A percentile compares a stretch with the other conserved stretches of the same genome.
These are phyloP conservation scores for Cremastinae sp. DNA, from an alignment of 2,888 invertebrate species.

Conservation along the genomic window DNA sequence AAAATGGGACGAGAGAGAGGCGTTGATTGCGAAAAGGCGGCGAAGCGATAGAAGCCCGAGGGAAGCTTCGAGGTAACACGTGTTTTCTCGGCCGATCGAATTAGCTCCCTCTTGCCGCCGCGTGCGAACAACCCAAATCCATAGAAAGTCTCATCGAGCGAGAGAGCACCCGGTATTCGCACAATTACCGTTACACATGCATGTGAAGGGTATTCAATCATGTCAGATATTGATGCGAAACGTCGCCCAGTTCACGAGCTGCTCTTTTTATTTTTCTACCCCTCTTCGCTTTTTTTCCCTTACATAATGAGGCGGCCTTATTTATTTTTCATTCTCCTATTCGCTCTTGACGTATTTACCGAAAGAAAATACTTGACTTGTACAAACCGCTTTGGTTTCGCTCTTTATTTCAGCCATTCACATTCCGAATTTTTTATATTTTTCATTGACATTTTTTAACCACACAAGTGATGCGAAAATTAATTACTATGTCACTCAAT, in stretches of 20 bases:
- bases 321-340: not conserved
- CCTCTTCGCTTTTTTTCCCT: not conserved
- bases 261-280: constrained; percentile 10
- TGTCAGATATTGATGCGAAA: constrained; percentile 24
- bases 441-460: no score
- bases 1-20: constrained; percentile 37
- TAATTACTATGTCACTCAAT: no score
- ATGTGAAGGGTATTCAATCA: constrained; percentile 24
- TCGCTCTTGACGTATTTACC: not conserved
- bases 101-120: constrained; percentile 55
- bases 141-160: constrained; percentile 15
- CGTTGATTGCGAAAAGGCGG: constrained; percentile 45
- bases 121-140: constrained; percentile 32
- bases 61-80: constrained; percentile 61
- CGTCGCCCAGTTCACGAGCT: constrained; percentile 7
- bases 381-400: no score
- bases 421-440: no score
- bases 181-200: constrained; percentile 35
- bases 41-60: constrained; percentile 31
- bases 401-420: no score
- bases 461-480: no score
- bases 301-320: no score
- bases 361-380: no score
- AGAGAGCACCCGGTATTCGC: constrained; percentile 14
- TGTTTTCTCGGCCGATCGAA: constrained; percentile 65